A percentile compares a stretch with the other conserved stretches of the same genome.
phyloP scores from a whole-genome alignment of 1,140 invertebrate species.

The Pteromalus puparum region DNA sequence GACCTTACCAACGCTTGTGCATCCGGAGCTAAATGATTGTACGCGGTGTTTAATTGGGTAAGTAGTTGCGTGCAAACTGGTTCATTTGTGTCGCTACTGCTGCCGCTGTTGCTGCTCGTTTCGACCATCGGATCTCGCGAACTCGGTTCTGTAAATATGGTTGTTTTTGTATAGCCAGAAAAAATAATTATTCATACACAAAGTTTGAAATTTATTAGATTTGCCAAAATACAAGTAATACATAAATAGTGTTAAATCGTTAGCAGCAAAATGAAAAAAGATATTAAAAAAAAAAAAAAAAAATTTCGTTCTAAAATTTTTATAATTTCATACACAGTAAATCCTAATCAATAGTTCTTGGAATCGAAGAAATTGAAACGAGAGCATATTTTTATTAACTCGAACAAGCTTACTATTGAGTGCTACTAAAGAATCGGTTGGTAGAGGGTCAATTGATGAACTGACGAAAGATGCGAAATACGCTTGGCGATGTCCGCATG shows the following conservation, averaged over 20 bases:
- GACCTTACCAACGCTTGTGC: slow-evolving; percentile 72
- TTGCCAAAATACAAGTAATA: too few relatives aligned
- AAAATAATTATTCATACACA: background rate
- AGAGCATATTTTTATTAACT: slow-evolving; percentile 7
- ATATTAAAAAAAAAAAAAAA: too few relatives aligned
- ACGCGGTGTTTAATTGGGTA: slow-evolving; percentile 73
- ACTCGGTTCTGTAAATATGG: slow-evolving; percentile 66
- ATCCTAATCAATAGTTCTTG: background rate
- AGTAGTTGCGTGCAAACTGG: slow-evolving; percentile 73
- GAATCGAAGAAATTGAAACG: slow-evolving; percentile 8
- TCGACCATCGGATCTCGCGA: slow-evolving; percentile 74
- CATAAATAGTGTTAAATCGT: too few relatives aligned
- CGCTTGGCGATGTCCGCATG: background rate
- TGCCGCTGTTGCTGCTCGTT: slow-evolving; percentile 71
- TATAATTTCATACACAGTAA: background rate
- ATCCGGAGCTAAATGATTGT: slow-evolving; percentile 73
- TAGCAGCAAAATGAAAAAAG: too few relatives aligned
- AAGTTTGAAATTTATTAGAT: too few relatives aligned
- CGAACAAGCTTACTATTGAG: slow-evolving; percentile 14
- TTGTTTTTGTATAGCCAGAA: background rate
- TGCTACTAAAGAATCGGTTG: slow-evolving; percentile 15
- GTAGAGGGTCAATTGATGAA: slow-evolving; percentile 23
- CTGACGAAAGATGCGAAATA: slow-evolving; percentile 23
- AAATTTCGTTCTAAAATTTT: too few relatives aligned
- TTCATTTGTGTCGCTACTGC: slow-evolving; percentile 71